These are phyloP conservation scores for Lynx canadensis DNA, from an alignment of 2,113 vertebrate genomes.

Conservation along the genomic window DNA sequence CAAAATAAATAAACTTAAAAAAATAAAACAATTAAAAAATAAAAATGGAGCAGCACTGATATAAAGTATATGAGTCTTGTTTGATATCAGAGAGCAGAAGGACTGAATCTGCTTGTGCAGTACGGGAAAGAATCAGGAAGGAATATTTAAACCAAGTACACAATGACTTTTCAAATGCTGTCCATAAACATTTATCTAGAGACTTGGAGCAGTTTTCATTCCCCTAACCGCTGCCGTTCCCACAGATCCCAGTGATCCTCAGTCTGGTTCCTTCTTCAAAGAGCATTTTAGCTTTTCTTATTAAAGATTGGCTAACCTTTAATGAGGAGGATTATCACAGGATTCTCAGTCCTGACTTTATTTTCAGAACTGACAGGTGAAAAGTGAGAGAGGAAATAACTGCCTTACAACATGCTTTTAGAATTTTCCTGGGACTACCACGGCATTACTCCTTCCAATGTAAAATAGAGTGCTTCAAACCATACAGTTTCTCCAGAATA, in stretches of 20 bases:
- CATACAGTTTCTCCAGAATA: not conserved
- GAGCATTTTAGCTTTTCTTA: not conserved
- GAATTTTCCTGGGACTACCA: not conserved
- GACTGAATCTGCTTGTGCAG: not conserved
- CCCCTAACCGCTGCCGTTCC: not conserved
- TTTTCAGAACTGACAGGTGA: not conserved
- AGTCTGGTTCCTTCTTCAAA: not conserved
- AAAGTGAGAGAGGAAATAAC: not conserved
- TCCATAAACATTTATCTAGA: not conserved
- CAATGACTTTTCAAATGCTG: not conserved
- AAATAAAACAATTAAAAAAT: too few relatives aligned
- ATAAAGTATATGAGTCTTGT: not conserved
- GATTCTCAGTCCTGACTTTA: not conserved
- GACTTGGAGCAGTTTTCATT: not conserved
- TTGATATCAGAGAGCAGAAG: not conserved
- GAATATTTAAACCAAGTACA: not conserved
- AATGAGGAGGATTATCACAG: not conserved
- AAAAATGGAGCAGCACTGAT: not conserved
- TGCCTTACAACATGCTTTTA: not conserved
- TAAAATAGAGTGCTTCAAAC: not conserved
- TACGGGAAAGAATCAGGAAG: not conserved
- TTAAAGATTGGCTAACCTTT: not conserved
- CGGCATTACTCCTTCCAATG: not conserved
- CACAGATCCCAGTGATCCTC: rapidly evolving
- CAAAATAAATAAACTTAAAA: too few relatives aligned